These are phyloP conservation scores for Abrostola tripartita DNA, from an alignment of 2,888 invertebrate genomes.

Conservation along the genomic window DNA sequence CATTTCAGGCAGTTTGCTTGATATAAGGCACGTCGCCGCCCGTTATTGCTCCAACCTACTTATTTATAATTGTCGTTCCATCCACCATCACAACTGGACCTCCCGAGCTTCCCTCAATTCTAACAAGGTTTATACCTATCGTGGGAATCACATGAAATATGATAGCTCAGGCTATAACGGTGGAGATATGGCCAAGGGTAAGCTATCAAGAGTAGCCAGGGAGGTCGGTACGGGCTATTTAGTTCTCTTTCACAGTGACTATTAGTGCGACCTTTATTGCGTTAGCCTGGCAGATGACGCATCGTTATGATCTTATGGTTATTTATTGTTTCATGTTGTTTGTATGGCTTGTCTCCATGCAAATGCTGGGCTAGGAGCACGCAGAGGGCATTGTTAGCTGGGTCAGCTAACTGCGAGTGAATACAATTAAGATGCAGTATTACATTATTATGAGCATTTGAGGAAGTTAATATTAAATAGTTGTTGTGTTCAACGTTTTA, in stretches of 20 bases:
- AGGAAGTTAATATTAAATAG: no score
- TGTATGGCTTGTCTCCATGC: slow-evolving; percentile 33
- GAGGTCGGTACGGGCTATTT: slow-evolving; percentile 85
- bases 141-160: slow-evolving; percentile 42
- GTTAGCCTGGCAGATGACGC: slow-evolving; percentile 64
- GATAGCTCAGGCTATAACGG: slow-evolving; percentile 58
- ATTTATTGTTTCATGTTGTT: slow-evolving; percentile 45
- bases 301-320: slow-evolving; percentile 50
- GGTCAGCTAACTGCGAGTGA: neutral
- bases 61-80: slow-evolving; percentile 85
- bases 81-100: slow-evolving; percentile 68
- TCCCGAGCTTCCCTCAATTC: slow-evolving; percentile 50
- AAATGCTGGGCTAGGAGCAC: slow-evolving; percentile 4
- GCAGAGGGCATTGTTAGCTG: neutral
- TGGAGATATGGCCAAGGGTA: slow-evolving; percentile 63
- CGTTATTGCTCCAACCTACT: slow-evolving; percentile 87
- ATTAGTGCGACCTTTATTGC: slow-evolving; percentile 83
- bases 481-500: no score
- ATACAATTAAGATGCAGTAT: neutral
- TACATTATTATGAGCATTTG: neutral
- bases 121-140: slow-evolving; percentile 30
- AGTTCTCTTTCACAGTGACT: slow-evolving; percentile 82
- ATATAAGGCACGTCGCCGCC: slow-evolving; percentile 85
- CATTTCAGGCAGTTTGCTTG: slow-evolving; percentile 86
- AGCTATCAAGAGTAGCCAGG: slow-evolving; percentile 72